Percentiles rank a stretch among this genome's conserved stretches.
These are phyloP conservation scores for Gadopsis bispinosus DNA, from an alignment of 2,797 vertebrate species.

Conservation along the genomic window DNA sequence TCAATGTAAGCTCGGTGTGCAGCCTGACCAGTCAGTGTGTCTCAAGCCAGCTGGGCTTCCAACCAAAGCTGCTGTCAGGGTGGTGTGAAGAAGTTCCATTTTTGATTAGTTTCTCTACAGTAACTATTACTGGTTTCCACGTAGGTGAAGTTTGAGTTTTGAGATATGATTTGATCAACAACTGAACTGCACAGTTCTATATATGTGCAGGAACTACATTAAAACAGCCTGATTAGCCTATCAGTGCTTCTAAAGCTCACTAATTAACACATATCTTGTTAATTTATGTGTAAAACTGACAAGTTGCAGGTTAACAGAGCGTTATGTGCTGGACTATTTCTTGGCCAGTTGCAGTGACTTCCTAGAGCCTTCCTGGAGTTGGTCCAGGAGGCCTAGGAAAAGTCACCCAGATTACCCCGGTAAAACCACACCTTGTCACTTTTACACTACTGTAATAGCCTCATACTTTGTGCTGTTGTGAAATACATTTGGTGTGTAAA, in stretches of 20 bases:
- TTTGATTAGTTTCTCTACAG: slow-evolving; percentile 20
- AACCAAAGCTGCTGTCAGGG: slow-evolving; percentile 8
- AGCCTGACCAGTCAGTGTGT: background rate
- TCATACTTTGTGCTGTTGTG: background rate
- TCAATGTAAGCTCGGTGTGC: background rate
- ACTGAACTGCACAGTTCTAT: background rate
- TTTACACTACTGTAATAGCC: background rate
- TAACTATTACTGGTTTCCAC: background rate
- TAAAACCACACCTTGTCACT: background rate
- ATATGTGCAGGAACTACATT: background rate
- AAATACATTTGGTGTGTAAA: background rate
- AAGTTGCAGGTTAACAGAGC: background rate
- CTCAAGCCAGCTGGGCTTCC: background rate
- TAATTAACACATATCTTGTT: background rate
- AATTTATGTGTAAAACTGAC: background rate
- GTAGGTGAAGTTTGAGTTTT: background rate
- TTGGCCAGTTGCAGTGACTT: background rate
- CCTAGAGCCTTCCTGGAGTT: background rate
- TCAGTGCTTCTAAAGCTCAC: background rate
- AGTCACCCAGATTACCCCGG: background rate
- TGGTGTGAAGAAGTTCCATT: slow-evolving; percentile 27
- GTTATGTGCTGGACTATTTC: background rate
- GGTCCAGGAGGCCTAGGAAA: background rate
- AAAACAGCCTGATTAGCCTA: too few species aligned
- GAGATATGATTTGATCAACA: background rate